Conservation (phyloP, 2,888 invertebrate species). For the Shargacucullia verbasci region DNA sequence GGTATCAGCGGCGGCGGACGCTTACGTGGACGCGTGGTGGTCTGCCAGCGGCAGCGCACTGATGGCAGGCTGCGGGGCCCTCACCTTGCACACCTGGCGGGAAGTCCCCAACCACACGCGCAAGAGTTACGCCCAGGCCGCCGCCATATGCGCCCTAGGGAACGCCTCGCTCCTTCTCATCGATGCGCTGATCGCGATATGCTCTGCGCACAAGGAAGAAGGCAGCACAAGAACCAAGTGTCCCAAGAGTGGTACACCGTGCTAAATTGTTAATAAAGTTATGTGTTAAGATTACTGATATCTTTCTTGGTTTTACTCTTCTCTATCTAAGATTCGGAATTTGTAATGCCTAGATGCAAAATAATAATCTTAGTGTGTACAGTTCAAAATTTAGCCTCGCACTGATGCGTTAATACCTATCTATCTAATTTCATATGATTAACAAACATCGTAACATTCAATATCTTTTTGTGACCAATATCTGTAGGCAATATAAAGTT, state of each 20-base stretch:
- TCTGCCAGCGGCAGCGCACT: slow-evolving; percentile 74
- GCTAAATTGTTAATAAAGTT: slow-evolving; percentile 51
- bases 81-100: slow-evolving; percentile 76
- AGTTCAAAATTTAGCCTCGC: too few species aligned
- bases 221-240: slow-evolving; percentile 68
- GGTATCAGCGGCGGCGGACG: slow-evolving; percentile 80
- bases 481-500: too few species aligned
- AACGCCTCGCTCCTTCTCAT: slow-evolving; percentile 71
- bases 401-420: too few species aligned
- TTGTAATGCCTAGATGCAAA: too few species aligned
- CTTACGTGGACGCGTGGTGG: slow-evolving; percentile 85
- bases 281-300: slow-evolving; percentile 36
- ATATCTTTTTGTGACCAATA: too few species aligned
- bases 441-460: too few species aligned
- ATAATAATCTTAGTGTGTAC: too few species aligned
- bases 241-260: slow-evolving; percentile 56
- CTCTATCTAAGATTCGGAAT: too few species aligned
- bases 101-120: slow-evolving; percentile 69
- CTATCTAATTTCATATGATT: too few species aligned
- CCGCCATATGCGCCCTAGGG: slow-evolving; percentile 75
- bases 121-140: slow-evolving; percentile 67
- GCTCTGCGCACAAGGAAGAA: slow-evolving; percentile 74
- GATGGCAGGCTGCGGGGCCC: slow-evolving; percentile 74
- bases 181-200: slow-evolving; percentile 75
- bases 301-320: slow-evolving; percentile 5